Evolutionary conservation across 2,113 vertebrate genomes (phyloP).

Genomic region (Nicator chloris): DNA sequence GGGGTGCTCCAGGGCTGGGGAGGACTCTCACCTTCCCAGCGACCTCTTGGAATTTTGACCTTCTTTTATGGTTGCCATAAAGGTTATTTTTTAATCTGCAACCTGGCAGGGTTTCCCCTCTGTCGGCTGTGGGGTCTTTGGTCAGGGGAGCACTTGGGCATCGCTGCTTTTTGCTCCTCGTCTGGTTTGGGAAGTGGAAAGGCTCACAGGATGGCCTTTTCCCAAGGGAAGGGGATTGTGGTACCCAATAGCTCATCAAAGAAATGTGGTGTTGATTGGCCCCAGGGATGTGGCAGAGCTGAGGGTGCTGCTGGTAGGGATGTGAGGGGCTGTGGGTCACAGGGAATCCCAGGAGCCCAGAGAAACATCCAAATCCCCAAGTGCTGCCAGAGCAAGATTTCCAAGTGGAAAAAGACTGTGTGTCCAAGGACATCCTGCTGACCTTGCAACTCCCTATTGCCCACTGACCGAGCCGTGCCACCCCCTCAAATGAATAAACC

Average conservation of each 20-base stretch:
- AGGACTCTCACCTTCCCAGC: neutral
- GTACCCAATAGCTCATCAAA: neutral
- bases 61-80: conserved; percentile 47
- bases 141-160: accelerated
- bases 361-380: neutral
- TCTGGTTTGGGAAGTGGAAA: neutral
- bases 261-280: neutral
- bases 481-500: neutral
- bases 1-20: neutral
- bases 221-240: neutral
- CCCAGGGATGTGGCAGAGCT: neutral
- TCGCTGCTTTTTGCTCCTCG: neutral
- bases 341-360: neutral
- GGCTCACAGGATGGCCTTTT: neutral
- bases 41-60: conserved; percentile 11
- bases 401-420: neutral
- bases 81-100: neutral
- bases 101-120: accelerated
- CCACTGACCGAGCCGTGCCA: accelerated
- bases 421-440: neutral
- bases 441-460: neutral
- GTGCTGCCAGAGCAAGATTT: neutral
- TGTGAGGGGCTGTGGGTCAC: neutral
- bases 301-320: neutral
- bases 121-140: neutral